phyloP scores from a whole-genome alignment of 2,797 vertebrate genomes.

The Oreochromis grahami region DNA sequence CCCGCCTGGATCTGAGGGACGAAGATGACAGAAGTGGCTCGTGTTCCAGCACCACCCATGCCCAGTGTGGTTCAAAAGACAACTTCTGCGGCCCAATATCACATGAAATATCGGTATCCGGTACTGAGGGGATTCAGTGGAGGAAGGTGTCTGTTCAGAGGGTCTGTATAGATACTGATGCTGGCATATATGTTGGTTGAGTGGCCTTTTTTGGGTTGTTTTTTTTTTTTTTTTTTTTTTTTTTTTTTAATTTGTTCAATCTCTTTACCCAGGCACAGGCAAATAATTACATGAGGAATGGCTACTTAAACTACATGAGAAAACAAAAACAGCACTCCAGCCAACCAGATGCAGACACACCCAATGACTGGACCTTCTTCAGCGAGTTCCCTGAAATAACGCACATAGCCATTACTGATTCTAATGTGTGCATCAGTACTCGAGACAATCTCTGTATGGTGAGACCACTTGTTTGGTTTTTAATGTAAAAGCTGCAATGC shows the following conservation, averaged over 20 bases:
- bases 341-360: neutral
- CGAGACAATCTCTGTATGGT: constrained; percentile 90
- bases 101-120: constrained; percentile 81
- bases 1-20: constrained; percentile 60
- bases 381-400: constrained; percentile 91
- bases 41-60: constrained; percentile 32
- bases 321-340: constrained; percentile 23
- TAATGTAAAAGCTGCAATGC: constrained; percentile 16
- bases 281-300: constrained; percentile 58
- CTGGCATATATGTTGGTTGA: neutral
- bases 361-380: constrained; percentile 75
- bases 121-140: constrained; percentile 84
- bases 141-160: constrained; percentile 48
- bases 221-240: neutral
- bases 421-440: constrained; percentile 79
- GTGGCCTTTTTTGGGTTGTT: neutral
- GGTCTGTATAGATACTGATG: constrained; percentile 34
- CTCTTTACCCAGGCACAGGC: constrained; percentile 47
- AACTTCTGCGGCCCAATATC: constrained; percentile 12
- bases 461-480: constrained; percentile 42
- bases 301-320: constrained; percentile 32
- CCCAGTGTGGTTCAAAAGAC: constrained; percentile 8
- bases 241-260: neutral
- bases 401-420: constrained; percentile 78
- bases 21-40: constrained; percentile 63